phyloP scores from a whole-genome alignment of 2,888 invertebrate genomes.

The Caenorhabditis sulstoni region DNA sequence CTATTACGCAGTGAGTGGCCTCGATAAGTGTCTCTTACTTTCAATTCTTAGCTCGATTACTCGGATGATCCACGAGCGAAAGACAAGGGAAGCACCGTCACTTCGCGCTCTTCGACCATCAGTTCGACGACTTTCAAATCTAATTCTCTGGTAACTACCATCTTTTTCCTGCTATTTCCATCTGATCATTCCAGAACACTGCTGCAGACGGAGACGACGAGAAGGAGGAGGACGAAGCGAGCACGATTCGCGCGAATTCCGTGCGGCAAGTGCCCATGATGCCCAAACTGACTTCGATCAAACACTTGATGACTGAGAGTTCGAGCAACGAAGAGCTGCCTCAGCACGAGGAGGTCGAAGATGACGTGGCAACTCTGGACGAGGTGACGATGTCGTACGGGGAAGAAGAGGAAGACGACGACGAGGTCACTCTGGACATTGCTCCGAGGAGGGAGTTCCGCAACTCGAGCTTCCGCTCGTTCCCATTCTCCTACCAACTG shows the following conservation, averaged over 20 bases:
- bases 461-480: slow-evolving; percentile 49
- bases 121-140: slow-evolving; percentile 47
- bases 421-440: slow-evolving; percentile 43
- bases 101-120: slow-evolving; percentile 47
- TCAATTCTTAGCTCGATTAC: slow-evolving; percentile 23
- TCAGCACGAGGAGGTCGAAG: slow-evolving; percentile 39
- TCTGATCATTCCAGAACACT: slow-evolving; percentile 37
- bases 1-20: slow-evolving; percentile 43
- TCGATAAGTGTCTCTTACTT: not conserved
- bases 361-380: slow-evolving; percentile 40
- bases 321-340: slow-evolving; percentile 20
- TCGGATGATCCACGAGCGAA: slow-evolving; percentile 23
- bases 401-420: slow-evolving; percentile 44
- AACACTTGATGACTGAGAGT: slow-evolving; percentile 43
- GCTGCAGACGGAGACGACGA: slow-evolving; percentile 30
- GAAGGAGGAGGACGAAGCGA: slow-evolving; percentile 52
- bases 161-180: no score
- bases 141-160: slow-evolving; percentile 25
- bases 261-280: slow-evolving; percentile 51
- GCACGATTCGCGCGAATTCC: slow-evolving; percentile 46
- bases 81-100: slow-evolving; percentile 41
- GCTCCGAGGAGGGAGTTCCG: slow-evolving; percentile 32
- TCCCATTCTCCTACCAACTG: slow-evolving; percentile 52
- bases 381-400: slow-evolving; percentile 31
- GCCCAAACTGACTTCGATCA: slow-evolving; percentile 54